Conservation (phyloP, 2,888 invertebrate species). For the Callyntrura guangdongensis region DNA sequence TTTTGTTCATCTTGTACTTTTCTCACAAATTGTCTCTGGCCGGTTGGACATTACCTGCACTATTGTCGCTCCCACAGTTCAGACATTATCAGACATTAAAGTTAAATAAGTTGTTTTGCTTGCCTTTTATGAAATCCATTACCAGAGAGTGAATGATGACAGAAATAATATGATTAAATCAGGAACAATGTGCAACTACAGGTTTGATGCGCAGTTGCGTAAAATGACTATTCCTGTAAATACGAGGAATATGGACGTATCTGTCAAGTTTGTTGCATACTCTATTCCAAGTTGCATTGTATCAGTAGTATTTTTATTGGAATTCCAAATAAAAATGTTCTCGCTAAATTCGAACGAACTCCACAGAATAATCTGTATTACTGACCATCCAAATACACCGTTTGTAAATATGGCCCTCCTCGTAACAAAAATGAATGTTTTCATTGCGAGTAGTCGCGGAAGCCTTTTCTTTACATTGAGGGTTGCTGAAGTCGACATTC, state of each 20-base stretch:
- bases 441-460: too few relatives aligned
- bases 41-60: background rate
- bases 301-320: background rate
- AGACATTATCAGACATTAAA: too few relatives aligned
- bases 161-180: background rate
- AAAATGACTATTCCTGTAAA: background rate
- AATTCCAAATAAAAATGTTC: background rate
- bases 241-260: background rate
- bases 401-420: too few relatives aligned
- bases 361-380: background rate
- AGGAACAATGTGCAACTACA: background rate
- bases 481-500: too few relatives aligned
- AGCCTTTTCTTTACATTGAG: too few relatives aligned
- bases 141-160: background rate
- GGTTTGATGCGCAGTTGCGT: background rate
- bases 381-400: too few relatives aligned
- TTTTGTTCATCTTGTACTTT: background rate
- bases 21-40: background rate
- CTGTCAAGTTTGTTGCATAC: background rate
- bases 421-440: too few relatives aligned
- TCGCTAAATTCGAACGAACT: background rate
- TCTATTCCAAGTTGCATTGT: background rate
- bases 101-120: background rate
- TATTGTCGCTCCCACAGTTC: background rate
- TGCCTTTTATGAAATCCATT: background rate